Evolutionary conservation across 2,888 invertebrate species (phyloP).

Genomic region (Gastracanthus pulcherrimus): DNA sequence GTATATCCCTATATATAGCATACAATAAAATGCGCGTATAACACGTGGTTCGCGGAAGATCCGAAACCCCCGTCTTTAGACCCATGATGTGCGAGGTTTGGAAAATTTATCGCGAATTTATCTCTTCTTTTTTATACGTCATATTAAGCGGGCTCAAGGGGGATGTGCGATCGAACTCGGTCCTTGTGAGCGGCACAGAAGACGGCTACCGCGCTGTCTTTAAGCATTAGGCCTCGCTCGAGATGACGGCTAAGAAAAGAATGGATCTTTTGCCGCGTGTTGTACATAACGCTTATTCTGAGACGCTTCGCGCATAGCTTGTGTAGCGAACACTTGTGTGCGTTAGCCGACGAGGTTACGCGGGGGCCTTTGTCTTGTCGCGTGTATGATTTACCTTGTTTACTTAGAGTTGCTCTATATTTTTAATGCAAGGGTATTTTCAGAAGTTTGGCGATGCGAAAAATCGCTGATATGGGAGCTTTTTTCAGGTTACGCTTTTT

Average conservation of each 20-base stretch:
- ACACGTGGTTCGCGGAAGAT: background rate
- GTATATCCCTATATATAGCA: no score
- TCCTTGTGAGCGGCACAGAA: background rate
- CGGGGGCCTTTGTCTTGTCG: no score
- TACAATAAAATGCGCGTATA: no score
- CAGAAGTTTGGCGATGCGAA: no score
- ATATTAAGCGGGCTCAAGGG: background rate
- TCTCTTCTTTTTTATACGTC: background rate
- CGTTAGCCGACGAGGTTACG: no score
- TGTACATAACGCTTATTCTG: background rate
- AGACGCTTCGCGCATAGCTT: background rate
- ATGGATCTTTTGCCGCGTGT: background rate
- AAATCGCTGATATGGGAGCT: no score
- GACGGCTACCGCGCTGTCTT: background rate
- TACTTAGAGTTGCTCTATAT: no score
- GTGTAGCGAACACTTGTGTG: background rate
- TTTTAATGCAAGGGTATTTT: no score
- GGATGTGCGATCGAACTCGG: background rate
- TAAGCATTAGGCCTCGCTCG: constrained; percentile 29
- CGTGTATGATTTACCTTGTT: no score
- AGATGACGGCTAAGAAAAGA: constrained; percentile 27
- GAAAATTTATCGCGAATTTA: background rate
- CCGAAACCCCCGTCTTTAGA: background rate
- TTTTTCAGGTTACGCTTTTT: no score
- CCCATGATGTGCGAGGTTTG: no score